Conservation (phyloP, 2,113 vertebrate species). For the Drymodes brunneopygia region DNA sequence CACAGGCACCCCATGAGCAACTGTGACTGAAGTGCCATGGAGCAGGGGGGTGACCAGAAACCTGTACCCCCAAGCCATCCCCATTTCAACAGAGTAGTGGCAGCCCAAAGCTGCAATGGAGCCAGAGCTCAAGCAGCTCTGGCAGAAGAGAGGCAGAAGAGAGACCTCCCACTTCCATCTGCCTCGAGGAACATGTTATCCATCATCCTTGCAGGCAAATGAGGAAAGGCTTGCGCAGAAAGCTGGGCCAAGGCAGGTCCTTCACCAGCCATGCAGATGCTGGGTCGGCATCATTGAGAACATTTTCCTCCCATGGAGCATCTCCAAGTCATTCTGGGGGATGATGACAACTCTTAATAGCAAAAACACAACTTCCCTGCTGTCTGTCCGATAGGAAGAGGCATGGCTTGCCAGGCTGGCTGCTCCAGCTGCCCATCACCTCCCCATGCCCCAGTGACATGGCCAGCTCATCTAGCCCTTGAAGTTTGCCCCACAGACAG, state of each 20-base stretch:
- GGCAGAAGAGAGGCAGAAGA: neutral
- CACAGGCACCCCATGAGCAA: neutral
- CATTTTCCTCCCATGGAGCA: neutral
- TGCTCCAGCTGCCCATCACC: neutral
- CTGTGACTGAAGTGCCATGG: neutral
- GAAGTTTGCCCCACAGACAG: neutral
- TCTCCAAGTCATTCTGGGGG: neutral
- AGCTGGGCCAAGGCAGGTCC: neutral
- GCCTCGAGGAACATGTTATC: neutral
- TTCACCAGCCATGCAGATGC: neutral
- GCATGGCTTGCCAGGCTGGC: neutral
- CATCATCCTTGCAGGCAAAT: neutral
- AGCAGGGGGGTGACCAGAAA: neutral
- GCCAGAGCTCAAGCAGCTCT: neutral
- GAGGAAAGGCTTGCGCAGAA: neutral
- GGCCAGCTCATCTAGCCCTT: neutral
- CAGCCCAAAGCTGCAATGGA: neutral
- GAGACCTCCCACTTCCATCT: neutral
- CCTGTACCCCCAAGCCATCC: neutral
- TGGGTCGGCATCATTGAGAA: neutral
- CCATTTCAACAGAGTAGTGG: neutral
- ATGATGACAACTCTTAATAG: neutral
- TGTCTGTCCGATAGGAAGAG: neutral
- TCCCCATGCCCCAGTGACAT: neutral
- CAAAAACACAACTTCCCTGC: neutral